Percentiles rank a stretch among this genome's conserved stretches.
Conservation (phyloP, 1,140 invertebrate genomes). For the Ylistrum balloti region DNA sequence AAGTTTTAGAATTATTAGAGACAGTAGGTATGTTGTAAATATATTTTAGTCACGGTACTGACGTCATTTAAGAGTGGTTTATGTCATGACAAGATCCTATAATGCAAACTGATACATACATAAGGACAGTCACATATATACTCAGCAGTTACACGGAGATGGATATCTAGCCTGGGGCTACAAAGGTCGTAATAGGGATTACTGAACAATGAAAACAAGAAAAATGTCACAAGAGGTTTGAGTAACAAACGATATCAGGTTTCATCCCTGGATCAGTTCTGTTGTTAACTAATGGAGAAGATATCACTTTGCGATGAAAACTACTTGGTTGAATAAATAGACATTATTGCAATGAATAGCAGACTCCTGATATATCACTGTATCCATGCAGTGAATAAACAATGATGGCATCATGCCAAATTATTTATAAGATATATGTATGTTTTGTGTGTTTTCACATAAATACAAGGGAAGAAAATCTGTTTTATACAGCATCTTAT, state of each 20-base stretch:
- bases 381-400: not conserved
- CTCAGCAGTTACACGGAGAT: not conserved
- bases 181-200: not conserved
- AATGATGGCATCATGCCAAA: slow-evolving; percentile 17
- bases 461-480: not conserved
- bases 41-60: not conserved
- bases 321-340: not conserved
- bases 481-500: not conserved
- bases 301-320: not conserved
- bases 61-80: not conserved
- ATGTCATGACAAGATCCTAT: not conserved
- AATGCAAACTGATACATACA: too few species aligned
- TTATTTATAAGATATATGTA: not conserved
- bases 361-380: too few species aligned
- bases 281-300: not conserved
- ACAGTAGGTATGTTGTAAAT: too few species aligned
- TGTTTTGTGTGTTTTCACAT: too few species aligned
- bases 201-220: not conserved
- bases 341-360: not conserved
- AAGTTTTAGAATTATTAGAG: too few species aligned
- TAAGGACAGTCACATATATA: too few species aligned
- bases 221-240: not conserved
- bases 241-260: not conserved
- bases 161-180: not conserved
- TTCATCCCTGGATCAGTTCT: not conserved